phyloP scores from a whole-genome alignment of 2,888 invertebrate species.

The Apantesis nais region DNA sequence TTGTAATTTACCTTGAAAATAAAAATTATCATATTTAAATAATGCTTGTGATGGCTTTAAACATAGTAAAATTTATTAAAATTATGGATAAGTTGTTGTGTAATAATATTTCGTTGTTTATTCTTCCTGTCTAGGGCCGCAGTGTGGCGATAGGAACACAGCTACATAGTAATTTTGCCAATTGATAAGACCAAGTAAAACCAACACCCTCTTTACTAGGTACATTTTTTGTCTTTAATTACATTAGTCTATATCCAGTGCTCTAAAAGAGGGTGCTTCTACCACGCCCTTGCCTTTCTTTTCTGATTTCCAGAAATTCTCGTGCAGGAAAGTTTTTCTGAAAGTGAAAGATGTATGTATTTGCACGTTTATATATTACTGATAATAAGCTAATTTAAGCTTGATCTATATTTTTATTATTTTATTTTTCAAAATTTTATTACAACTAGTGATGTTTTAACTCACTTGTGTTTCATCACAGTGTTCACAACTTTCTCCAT shows the following conservation, averaged over 20 bases:
- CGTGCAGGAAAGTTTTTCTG: constrained; percentile 34
- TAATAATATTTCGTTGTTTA: background rate
- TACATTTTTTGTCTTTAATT: background rate
- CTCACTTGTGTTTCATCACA: constrained; percentile 55
- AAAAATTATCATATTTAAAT: background rate
- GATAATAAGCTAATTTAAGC: too few species aligned
- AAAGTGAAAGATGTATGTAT: constrained; percentile 15
- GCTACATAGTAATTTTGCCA: background rate
- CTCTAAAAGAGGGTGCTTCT: constrained; percentile 34
- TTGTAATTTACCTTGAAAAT: background rate
- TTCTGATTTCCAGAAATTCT: constrained; percentile 47
- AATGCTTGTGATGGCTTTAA: background rate
- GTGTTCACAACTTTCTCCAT: constrained; percentile 74
- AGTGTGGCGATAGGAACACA: background rate
- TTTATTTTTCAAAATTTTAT: too few species aligned
- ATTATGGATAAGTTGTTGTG: background rate
- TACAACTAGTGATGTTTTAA: too few species aligned
- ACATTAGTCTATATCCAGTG: constrained; percentile 41
- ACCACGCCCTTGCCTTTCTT: constrained; percentile 37
- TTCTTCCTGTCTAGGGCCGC: background rate
- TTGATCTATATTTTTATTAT: too few species aligned
- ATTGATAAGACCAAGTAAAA: background rate
- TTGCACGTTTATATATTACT: background rate
- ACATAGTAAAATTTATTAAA: background rate
- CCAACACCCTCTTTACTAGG: background rate